These are phyloP conservation scores for Pyrgilauda ruficollis DNA, from an alignment of 2,113 vertebrate genomes.

Conservation along the genomic window DNA sequence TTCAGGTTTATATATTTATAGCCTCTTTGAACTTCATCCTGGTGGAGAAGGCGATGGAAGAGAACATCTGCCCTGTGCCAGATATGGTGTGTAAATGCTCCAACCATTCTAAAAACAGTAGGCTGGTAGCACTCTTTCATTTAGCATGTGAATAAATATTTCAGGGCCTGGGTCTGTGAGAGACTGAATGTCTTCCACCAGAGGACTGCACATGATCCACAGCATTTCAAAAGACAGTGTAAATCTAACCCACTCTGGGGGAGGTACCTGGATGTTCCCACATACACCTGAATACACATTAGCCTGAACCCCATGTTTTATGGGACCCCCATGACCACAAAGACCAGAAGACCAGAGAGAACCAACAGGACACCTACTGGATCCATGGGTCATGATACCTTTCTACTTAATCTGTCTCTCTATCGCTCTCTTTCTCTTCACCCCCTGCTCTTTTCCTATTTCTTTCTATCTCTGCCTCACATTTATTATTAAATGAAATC, in stretches of 20 bases:
- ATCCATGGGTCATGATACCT: fast-evolving
- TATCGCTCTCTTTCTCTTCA: not conserved
- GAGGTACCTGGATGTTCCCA: not conserved
- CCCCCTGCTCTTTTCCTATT: not conserved
- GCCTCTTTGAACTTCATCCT: not conserved
- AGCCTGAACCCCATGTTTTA: not conserved
- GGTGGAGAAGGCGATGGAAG: not conserved
- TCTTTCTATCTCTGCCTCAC: not conserved
- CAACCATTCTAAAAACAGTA: not conserved
- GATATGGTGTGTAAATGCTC: not conserved
- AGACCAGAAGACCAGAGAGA: not conserved
- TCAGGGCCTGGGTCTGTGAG: not conserved
- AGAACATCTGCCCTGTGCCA: not conserved
- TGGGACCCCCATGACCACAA: not conserved
- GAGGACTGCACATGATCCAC: not conserved
- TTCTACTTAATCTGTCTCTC: not conserved
- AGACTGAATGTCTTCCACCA: not conserved
- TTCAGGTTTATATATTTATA: not conserved
- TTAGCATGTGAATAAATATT: not conserved
- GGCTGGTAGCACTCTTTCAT: not conserved
- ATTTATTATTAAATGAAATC: not conserved
- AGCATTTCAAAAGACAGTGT: not conserved
- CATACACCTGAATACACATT: not conserved
- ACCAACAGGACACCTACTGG: not conserved
- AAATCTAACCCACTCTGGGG: not conserved